Evolutionary conservation across 2,888 invertebrate species (phyloP).

Genomic region (Cephus runcator): DNA sequence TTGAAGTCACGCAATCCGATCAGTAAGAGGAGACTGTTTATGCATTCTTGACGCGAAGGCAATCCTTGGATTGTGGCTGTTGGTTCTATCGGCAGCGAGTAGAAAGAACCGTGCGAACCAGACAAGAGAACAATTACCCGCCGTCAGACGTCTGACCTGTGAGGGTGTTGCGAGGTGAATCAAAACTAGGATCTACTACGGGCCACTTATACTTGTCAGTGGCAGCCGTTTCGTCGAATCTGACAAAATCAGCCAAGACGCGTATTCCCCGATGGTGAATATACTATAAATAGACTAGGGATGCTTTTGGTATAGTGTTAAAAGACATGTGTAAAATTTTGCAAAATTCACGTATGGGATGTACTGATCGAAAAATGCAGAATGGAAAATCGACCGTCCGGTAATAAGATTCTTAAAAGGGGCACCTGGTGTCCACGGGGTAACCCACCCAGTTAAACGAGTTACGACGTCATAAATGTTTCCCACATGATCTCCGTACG

Average conservation of each 20-base stretch:
- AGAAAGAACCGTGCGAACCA: constrained; percentile 42
- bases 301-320: not conserved
- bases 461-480: constrained; percentile 48
- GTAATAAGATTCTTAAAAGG: constrained; percentile 32
- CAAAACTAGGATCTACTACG: constrained; percentile 54
- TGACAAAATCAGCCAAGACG: not conserved
- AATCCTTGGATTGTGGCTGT: constrained; percentile 54
- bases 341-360: not conserved
- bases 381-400: constrained; percentile 21
- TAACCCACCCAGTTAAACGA: constrained; percentile 34
- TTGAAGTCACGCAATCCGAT: constrained; percentile 16
- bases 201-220: constrained; percentile 35
- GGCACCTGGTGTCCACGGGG: constrained; percentile 28
- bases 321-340: not conserved
- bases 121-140: constrained; percentile 64
- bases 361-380: not conserved
- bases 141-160: constrained; percentile 61
- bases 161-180: constrained; percentile 59
- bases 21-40: constrained; percentile 48
- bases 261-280: not conserved
- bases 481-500: constrained; percentile 33
- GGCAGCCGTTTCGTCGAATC: not conserved
- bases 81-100: constrained; percentile 23
- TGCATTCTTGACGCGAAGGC: constrained; percentile 61
- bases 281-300: not conserved